phyloP scores from a whole-genome alignment of 2,113 vertebrate genomes.

The Panthera leo region DNA sequence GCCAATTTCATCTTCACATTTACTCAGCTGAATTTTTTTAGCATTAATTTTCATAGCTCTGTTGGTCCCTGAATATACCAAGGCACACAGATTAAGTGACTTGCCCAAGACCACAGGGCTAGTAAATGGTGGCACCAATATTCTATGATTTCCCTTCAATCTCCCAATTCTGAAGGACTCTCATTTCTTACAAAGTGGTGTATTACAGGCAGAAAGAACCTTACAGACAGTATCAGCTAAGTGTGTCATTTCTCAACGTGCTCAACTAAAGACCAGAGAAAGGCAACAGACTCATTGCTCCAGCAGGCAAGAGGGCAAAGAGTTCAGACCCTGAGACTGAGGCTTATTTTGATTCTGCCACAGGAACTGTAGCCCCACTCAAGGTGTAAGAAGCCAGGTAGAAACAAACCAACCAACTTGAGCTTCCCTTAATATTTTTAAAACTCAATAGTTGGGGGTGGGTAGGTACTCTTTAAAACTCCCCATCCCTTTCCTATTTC shows the following conservation, averaged over 20 bases:
- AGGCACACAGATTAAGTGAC: background rate
- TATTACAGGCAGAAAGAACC: background rate
- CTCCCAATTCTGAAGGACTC: background rate
- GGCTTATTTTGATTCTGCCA: background rate
- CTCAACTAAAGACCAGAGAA: background rate
- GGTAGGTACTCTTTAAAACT: background rate
- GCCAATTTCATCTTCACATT: background rate
- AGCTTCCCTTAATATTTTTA: background rate
- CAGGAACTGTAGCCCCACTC: background rate
- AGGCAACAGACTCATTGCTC: background rate
- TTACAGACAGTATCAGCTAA: background rate
- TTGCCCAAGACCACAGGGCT: background rate
- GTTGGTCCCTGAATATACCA: background rate
- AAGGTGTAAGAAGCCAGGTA: background rate
- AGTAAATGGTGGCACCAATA: background rate
- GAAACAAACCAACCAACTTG: background rate
- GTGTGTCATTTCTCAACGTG: background rate
- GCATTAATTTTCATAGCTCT: background rate
- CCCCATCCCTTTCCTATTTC: background rate
- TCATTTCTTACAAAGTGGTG: background rate
- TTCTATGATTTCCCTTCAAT: background rate
- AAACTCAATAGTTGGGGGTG: background rate
- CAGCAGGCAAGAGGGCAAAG: background rate
- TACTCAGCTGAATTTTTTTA: background rate
- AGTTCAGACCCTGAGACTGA: background rate